Base-by-base conservation (phyloP, 2,113 vertebrate species). In the Vireo altiloquus region DNA sequence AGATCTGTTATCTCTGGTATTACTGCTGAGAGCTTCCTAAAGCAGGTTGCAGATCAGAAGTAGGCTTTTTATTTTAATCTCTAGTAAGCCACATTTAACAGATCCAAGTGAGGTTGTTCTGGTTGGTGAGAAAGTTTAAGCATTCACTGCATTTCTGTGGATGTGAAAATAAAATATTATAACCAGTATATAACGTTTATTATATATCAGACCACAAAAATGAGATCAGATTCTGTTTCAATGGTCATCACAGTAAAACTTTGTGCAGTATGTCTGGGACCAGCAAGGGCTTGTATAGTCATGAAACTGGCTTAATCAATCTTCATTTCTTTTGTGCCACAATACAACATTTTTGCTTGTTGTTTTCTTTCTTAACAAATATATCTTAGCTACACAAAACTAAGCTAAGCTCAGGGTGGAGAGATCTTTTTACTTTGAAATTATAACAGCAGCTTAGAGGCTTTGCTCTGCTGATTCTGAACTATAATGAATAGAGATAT, bases 381-480 rank as follows among this genome's bases (percentile, higher is more conserved):
- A 4, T 9, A 90, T 75, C 47, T 82, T 46, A 68, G 27, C n/a
- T 56, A 60, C 40, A 86, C 21, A 87, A 91, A 82, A 39, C 50
- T 59, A 77, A 90, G 24, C 39, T 56, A 17, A 82, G 42, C 31
- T 82, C 2, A 5, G 7, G 47, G 42, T 39, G 28, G 6, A 30
- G 15, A 66, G 37, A 49, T 46, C 71, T 88, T 76, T 78, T 70
- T 52, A 72, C 50, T 93, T 39, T 49, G 60, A 95, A 94, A 82
- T 25, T 1, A 3, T 61, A 81, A 84, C 79, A 81, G 82, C 49
- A 63, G 63, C 80, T 90, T 49, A 71, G 56, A 90, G 65, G 68
- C 68, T 92, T 77, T 56, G 82, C 79, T 90, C 87, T 92, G 52
- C 70, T 76, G 70, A 72, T 80, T 93, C 87, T 87, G 54, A 92